Evolutionary conservation across 1,140 invertebrate species (phyloP).

Genomic region (Diachasmimorpha longicaudata): DNA sequence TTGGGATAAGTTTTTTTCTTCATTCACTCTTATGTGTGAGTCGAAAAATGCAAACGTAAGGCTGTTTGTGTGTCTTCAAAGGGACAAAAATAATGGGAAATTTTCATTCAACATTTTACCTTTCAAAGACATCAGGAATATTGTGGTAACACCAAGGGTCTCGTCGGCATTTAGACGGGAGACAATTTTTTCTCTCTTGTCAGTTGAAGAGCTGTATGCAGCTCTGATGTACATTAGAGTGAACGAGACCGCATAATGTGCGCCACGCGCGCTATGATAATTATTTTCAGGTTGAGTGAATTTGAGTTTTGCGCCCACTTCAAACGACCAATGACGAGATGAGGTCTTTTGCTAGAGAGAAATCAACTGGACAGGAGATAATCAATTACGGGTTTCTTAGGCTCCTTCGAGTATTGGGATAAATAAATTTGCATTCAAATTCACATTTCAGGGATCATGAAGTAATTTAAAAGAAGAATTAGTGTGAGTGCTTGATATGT

Average conservation of each 20-base stretch:
- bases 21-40: not conserved
- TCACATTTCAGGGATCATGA: not conserved
- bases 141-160: not conserved
- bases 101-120: not conserved
- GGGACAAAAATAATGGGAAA: not conserved
- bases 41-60: not conserved
- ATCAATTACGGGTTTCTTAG: too few species aligned
- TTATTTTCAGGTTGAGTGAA: not conserved
- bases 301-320: not conserved
- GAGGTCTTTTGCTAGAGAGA: not conserved
- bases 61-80: not conserved
- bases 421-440: not conserved
- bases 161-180: not conserved
- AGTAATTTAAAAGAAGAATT: not conserved
- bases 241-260: not conserved
- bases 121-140: not conserved
- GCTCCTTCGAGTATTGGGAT: too few species aligned
- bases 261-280: not conserved
- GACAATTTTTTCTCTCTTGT: not conserved
- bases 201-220: not conserved
- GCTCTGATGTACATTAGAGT: not conserved
- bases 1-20: not conserved
- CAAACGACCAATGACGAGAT: not conserved
- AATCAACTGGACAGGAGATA: not conserved
- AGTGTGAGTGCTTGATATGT: too few species aligned